Conservation (phyloP, 2,113 vertebrate species). For the Acrocephalus kingi region DNA sequence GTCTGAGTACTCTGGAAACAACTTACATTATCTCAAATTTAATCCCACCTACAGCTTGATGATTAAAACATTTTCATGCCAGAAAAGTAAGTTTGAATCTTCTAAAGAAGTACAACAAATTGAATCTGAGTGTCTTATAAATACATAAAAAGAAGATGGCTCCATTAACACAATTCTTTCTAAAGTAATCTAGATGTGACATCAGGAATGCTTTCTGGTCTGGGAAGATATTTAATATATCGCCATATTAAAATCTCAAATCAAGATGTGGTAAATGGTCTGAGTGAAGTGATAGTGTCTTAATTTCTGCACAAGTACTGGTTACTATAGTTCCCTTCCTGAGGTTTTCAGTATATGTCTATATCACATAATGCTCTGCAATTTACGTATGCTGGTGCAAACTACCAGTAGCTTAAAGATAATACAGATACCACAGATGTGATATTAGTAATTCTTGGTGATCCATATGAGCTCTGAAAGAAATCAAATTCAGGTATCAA, state of each 20-base stretch:
- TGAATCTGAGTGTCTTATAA: neutral
- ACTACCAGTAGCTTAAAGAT: neutral
- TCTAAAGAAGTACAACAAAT: neutral
- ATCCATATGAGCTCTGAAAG: neutral
- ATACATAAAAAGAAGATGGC: neutral
- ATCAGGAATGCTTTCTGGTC: neutral
- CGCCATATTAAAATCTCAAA: neutral
- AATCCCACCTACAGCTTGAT: neutral
- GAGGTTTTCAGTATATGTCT: neutral
- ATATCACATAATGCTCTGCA: neutral
- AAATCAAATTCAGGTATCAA: neutral
- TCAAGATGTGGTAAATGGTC: neutral
- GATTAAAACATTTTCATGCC: neutral
- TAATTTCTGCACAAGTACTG: neutral
- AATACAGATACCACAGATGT: accelerated
- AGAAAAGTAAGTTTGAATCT: neutral
- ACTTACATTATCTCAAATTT: neutral
- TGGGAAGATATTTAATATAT: neutral
- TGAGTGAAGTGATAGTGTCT: neutral
- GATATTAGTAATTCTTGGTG: neutral
- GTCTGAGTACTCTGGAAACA: neutral
- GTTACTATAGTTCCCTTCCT: neutral
- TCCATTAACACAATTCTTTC: neutral
- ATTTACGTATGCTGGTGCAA: neutral
- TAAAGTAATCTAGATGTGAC: neutral